These are phyloP conservation scores for Archaeoteleia sp. DNA, from an alignment of 2,888 invertebrate species.

Conservation along the genomic window DNA sequence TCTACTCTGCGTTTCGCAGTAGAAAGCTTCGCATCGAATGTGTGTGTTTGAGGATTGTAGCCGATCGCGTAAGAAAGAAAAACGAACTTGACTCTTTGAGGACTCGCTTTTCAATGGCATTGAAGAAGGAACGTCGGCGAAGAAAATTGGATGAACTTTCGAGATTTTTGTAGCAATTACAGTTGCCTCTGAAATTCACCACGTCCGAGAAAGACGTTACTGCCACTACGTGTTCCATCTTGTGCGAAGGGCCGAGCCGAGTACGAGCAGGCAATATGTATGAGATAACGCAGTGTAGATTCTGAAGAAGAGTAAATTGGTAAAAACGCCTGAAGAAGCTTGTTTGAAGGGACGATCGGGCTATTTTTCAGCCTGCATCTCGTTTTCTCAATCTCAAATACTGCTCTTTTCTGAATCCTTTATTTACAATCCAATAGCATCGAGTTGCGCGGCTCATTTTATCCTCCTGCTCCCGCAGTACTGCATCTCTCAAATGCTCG, in stretches of 20 bases:
- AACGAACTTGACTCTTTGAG: too few relatives aligned
- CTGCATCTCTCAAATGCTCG: conserved; percentile 49
- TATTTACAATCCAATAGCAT: conserved; percentile 47
- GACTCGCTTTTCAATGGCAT: conserved; percentile 27
- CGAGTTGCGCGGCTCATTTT: conserved; percentile 19
- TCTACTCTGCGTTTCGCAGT: background rate
- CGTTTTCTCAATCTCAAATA: conserved; percentile 41
- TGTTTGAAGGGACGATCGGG: conserved; percentile 60
- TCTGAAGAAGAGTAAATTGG: conserved; percentile 61
- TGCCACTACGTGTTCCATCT: conserved; percentile 45
- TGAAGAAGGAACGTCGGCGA: conserved; percentile 4
- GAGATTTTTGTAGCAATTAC: conserved; percentile 41
- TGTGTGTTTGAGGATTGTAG: too few relatives aligned
- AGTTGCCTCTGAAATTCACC: conserved; percentile 23
- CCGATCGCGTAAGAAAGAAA: too few relatives aligned
- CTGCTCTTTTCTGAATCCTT: conserved; percentile 18
- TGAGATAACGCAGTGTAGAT: conserved; percentile 35
- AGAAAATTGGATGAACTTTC: conserved; percentile 41
- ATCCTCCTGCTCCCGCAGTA: too few relatives aligned
- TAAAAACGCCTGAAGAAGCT: conserved; percentile 63
- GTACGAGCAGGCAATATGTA: conserved; percentile 22
- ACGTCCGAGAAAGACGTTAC: conserved; percentile 42
- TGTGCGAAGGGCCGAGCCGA: conserved; percentile 7
- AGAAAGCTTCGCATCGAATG: too few relatives aligned
- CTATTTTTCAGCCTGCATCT: conserved; percentile 34